phyloP scores from a whole-genome alignment of 2,113 vertebrate genomes.

The Crotalus horridus region DNA sequence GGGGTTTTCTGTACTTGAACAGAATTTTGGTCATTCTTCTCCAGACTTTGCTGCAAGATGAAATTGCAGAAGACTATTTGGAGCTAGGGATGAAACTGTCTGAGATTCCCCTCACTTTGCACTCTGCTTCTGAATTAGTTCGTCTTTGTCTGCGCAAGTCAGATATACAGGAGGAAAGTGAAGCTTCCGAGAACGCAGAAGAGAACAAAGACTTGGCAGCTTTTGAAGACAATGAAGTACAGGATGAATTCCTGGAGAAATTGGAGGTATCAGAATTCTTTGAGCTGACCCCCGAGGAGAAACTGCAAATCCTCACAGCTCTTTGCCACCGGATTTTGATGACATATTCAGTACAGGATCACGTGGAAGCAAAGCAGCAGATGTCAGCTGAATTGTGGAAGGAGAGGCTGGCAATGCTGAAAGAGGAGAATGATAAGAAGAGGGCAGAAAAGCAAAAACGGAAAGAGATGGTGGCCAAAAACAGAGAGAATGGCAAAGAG shows the following conservation, averaged over 20 bases:
- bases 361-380: conserved; percentile 89
- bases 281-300: conserved; percentile 88
- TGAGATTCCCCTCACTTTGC: conserved; percentile 92
- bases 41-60: conserved; percentile 93
- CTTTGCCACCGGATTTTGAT: conserved; percentile 95
- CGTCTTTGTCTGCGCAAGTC: conserved; percentile 88
- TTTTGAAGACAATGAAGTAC: conserved; percentile 86
- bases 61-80: conserved; percentile 93
- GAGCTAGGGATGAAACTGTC: conserved; percentile 93
- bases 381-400: conserved; percentile 90
- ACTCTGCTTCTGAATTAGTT: conserved; percentile 90
- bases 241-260: conserved; percentile 88
- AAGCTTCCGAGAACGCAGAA: conserved; percentile 65
- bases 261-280: conserved; percentile 91
- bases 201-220: conserved; percentile 68
- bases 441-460: conserved; percentile 85
- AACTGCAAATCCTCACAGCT: conserved; percentile 83
- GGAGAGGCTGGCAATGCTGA: conserved; percentile 88
- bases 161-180: conserved; percentile 85
- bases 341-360: conserved; percentile 95
- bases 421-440: conserved; percentile 93
- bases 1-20: conserved; percentile 91
- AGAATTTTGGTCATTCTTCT: conserved; percentile 89
- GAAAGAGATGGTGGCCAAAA: conserved; percentile 88
- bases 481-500: conserved; percentile 71